Base-by-base conservation (phyloP, 2,797 vertebrate genomes). In the Echiichthys vipera region DNA sequence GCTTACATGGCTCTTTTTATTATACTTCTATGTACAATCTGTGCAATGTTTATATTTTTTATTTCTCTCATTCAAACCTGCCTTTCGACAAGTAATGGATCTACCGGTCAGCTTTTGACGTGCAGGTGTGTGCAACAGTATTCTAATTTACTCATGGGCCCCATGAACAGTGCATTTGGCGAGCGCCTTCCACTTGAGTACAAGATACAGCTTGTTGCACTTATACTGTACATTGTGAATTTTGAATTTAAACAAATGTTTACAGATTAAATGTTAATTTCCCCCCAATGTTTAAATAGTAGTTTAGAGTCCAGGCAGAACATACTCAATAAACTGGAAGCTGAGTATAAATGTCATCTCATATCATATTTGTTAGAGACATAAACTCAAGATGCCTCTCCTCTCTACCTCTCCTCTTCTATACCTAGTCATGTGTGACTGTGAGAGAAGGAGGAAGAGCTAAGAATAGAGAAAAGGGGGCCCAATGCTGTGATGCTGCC, bases 381-480 rank as follows among this genome's bases (percentile, higher is more conserved):
- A 68, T 51, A 84, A 78, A 37, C 68, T 63, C 20, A 47, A 76
- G 71, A 59, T 78, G 61, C 45, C 36, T 84, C 59, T 53, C n/a
- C n/a, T n/a, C n/a, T 80, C 64, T 83, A 18, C 65, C 77, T 84
- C 81, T 79, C 47, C 62, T 77, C 67, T 71, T 83, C 77, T 70
- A 46, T 80, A 84, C 71, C 83, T 70, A 77, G 65, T 81, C 83
- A 90, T 85, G 84, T 91, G 89, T 92, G 89, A 88, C 84, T 83
- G 83, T 47, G 73, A 84, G 80, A 87, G 84, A 87, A 88, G 84
- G 83, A 84, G 84, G 77, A 65, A 88, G 76, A 86, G 81, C 89
- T 90, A 91, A 92, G 83, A 91, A 91, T 91, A 91, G 89, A 83
- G 84, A 79, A 74, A 36, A 84, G 73, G 77, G 79, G 81, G 85